Evolutionary conservation across 1,140 invertebrate species (phyloP), one percentile per base, ranked within the genome.

Genomic region (Phenacoccus solenopsis): DNA sequence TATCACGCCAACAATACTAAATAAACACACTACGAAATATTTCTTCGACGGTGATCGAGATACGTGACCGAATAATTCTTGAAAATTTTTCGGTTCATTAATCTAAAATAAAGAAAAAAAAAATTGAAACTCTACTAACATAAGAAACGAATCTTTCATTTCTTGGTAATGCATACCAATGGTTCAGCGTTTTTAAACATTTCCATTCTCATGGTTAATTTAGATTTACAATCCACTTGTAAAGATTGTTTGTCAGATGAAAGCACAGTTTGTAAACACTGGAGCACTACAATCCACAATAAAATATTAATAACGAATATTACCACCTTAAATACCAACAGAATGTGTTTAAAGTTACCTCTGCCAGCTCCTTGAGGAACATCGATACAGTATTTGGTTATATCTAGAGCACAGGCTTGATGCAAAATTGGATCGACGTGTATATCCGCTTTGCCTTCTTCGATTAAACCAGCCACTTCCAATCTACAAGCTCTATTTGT

Each of bases 171-270:
- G 79, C 77, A 81, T 81, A 92, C 89, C 81, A 88, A 85, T 30
- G 87, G 89, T 27, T 73, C 72, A 24, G 92, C 91, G 82, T 89
- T 90, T 80, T 84, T 88, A 78, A 93, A 95, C 90, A 96, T 93
- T 81, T 94, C 88, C 74, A 93, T 86, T 74, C 93, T 83, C 71
- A 86, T 87, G 69, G 84, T 82, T 61, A 96, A 78, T 83, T 90
- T 89, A 73, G 85, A 86, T 73, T 86, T 84, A 78, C 93, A 95
- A 73, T 91, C 88, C 61, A 80, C 75, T 73, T 90, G 85, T 49
- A 95, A 79, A 69, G 84, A 82, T 76, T 86, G 86, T 24, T 83
- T 82, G 72, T 76, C 81, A 71, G 81, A 79, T 28, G 77, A 75
- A 74, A 88, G 86, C 75, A 88, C 82, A 71, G 85, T 83, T 79